Percentiles rank a stretch among this genome's conserved stretches.
These are phyloP conservation scores for Megalopta genalis DNA, from an alignment of 1,140 invertebrate genomes.

Conservation along the genomic window DNA sequence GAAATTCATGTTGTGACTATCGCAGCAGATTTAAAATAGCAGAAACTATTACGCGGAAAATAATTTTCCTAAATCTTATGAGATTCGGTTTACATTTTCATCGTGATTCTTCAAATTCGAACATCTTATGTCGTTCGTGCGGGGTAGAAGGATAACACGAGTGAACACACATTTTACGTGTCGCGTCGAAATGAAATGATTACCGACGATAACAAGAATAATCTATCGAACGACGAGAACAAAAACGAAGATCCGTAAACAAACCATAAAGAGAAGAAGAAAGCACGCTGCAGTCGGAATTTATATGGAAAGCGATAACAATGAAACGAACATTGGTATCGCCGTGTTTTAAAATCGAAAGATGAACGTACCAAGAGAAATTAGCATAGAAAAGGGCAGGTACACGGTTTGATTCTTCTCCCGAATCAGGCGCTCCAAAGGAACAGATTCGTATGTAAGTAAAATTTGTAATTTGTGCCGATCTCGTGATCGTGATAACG, in stretches of 20 bases:
- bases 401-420: slow-evolving; percentile 11
- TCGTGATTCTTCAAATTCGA: neutral
- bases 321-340: too few relatives aligned
- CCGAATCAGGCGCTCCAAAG: slow-evolving; percentile 19
- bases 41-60: neutral
- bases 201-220: neutral
- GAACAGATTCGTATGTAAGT: neutral
- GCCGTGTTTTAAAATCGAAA: too few relatives aligned
- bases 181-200: neutral
- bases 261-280: neutral
- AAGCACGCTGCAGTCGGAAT: neutral
- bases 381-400: neutral
- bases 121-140: neutral
- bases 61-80: slow-evolving; percentile 16
- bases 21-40: neutral
- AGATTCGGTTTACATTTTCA: neutral
- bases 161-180: too few relatives aligned
- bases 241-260: neutral
- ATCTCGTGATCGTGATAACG: neutral
- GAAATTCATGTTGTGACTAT: neutral
- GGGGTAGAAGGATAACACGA: too few relatives aligned
- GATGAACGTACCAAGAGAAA: neutral
- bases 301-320: too few relatives aligned
- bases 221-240: neutral
- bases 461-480: too few relatives aligned